These are phyloP conservation scores for Cyanoramphus novaezelandiae DNA, from an alignment of 2,113 vertebrate species.

Conservation along the genomic window DNA sequence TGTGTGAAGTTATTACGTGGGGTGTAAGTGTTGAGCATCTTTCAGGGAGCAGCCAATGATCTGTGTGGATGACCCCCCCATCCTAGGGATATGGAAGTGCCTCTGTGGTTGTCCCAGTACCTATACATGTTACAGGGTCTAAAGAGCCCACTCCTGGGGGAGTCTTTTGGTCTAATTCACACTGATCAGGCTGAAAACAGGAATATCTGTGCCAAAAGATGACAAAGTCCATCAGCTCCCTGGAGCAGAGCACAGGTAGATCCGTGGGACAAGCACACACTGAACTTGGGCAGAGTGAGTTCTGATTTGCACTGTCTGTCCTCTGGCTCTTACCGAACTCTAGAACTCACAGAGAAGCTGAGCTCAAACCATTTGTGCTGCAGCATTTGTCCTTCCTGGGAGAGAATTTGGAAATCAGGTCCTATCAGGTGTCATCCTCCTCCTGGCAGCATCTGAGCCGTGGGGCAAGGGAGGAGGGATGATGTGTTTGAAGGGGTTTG, in stretches of 20 bases:
- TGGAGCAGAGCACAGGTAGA: not conserved
- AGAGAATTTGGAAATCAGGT: not conserved
- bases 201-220: not conserved
- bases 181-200: not conserved
- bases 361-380: not conserved
- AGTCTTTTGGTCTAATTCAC: not conserved
- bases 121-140: fast-evolving
- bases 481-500: not conserved
- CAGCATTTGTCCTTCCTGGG: not conserved
- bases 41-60: not conserved
- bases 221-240: not conserved
- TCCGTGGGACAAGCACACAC: not conserved
- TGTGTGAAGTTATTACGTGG: not conserved
- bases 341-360: not conserved
- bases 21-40: not conserved
- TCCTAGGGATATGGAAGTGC: not conserved
- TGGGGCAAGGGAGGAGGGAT: not conserved
- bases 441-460: not conserved
- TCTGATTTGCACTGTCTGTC: not conserved
- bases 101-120: not conserved
- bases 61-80: not conserved
- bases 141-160: fast-evolving
- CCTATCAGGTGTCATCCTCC: too few species aligned
- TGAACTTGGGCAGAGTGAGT: fast-evolving
- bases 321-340: not conserved